phyloP scores from a whole-genome alignment of 2,888 invertebrate genomes.

The Cantharis rustica region DNA sequence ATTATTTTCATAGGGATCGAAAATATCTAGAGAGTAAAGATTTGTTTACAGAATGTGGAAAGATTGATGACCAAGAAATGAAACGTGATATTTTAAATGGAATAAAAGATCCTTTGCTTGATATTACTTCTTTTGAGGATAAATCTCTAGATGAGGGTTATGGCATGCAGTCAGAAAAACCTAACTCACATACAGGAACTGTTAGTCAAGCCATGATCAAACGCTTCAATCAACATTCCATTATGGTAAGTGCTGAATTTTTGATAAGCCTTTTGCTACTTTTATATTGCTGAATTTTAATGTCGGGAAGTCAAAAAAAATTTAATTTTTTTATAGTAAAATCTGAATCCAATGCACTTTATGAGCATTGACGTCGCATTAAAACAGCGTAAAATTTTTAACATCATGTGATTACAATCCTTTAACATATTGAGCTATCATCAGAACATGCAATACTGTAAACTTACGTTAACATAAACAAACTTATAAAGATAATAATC shows the following conservation, averaged over 20 bases:
- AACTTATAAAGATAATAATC: no score
- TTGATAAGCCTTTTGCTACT: background rate
- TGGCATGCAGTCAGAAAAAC: constrained; percentile 59
- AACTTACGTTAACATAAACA: no score
- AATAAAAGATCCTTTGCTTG: constrained; percentile 80
- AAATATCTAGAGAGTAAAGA: constrained; percentile 91
- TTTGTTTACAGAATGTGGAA: constrained; percentile 96
- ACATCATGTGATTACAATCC: no score
- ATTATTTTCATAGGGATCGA: constrained; percentile 94
- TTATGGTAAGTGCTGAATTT: constrained; percentile 71
- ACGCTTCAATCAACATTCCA: constrained; percentile 96
- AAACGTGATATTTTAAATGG: constrained; percentile 78
- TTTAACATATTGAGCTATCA: no score
- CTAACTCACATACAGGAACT: constrained; percentile 59
- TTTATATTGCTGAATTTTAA: background rate
- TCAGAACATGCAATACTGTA: no score
- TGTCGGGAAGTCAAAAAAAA: background rate
- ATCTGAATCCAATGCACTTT: no score
- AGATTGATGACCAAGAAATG: constrained; percentile 86
- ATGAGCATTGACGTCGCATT: no score
- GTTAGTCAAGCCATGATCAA: constrained; percentile 93
- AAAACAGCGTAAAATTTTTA: no score
- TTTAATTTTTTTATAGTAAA: no score
- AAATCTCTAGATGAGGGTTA: constrained; percentile 69
- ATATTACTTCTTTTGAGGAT: constrained; percentile 83